These are phyloP conservation scores for Philopotamus ludificatus DNA, from an alignment of 1,140 invertebrate genomes.

Conservation along the genomic window DNA sequence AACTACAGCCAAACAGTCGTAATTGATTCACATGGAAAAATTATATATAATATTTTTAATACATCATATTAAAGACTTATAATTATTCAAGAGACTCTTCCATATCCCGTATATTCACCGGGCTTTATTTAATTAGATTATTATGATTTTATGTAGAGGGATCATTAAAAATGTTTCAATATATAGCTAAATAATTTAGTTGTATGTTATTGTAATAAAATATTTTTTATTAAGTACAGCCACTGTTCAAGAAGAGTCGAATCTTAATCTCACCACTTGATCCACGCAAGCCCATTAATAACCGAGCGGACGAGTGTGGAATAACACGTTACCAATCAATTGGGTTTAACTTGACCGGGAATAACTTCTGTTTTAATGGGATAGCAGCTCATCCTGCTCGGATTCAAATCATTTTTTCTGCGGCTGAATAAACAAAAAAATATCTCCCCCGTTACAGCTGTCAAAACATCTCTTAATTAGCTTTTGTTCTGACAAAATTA, in stretches of 20 bases:
- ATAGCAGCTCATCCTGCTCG: not conserved
- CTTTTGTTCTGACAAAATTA: no score
- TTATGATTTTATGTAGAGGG: not conserved
- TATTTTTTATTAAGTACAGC: not conserved
- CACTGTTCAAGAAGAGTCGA: constrained; percentile 9
- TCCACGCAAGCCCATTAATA: constrained; percentile 25
- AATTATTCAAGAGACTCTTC: not conserved
- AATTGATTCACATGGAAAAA: no score
- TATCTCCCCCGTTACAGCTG: no score
- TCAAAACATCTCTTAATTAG: no score
- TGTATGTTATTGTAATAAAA: constrained; percentile 1
- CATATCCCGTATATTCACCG: not conserved
- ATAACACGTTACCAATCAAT: constrained; percentile 36
- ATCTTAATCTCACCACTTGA: constrained; percentile 29
- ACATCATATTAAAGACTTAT: no score
- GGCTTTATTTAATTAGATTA: not conserved
- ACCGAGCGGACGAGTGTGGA: constrained; percentile 27
- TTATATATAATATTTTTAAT: no score
- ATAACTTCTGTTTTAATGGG: constrained; percentile 29
- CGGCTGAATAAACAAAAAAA: no score
- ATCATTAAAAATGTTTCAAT: not conserved
- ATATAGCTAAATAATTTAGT: not conserved
- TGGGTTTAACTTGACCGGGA: constrained; percentile 14
- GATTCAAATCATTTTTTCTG: not conserved
- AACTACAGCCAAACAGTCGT: no score